phyloP scores from a whole-genome alignment of 1,140 invertebrate species.

The Daktulosphaira vitifoliae region DNA sequence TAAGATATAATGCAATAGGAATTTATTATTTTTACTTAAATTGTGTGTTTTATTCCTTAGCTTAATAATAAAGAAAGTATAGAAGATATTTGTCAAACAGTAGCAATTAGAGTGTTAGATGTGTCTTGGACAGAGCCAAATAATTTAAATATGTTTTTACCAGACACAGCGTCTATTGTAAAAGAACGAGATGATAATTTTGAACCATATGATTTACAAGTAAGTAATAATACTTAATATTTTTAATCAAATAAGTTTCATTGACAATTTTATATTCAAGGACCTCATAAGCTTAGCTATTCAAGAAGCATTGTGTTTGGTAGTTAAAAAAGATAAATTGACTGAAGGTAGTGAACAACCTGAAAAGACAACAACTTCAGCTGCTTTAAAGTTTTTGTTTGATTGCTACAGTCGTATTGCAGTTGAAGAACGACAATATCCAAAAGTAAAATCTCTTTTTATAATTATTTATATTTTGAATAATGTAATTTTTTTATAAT shows the following conservation, averaged over 20 bases:
- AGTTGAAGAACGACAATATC: conserved; percentile 59
- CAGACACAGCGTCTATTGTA: conserved; percentile 46
- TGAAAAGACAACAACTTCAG: not conserved
- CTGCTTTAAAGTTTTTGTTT: conserved; percentile 5
- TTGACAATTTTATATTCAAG: conserved; percentile 41
- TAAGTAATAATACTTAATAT: not conserved
- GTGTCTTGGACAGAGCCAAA: conserved; percentile 55
- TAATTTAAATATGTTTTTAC: conserved; percentile 54
- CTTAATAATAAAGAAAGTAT: not conserved
- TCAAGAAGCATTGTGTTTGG: not conserved
- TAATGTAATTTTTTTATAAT: conserved; percentile 37
- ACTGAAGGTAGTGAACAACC: not conserved
- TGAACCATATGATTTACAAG: not conserved
- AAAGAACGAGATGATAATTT: not conserved
- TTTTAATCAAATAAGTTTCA: conserved; percentile 37
- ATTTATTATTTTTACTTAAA: not conserved
- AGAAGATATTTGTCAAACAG: conserved; percentile 37
- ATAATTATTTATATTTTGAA: not conserved
- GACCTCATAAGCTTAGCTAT: conserved; percentile 5
- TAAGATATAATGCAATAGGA: not conserved
- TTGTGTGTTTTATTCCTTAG: conserved; percentile 3
- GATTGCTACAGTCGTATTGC: conserved; percentile 56
- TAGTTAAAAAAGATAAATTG: not conserved
- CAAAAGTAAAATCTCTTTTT: conserved; percentile 51
- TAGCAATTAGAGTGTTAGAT: conserved; percentile 55